These are phyloP conservation scores for Tanytarsus gracilentus DNA, from an alignment of 2,888 invertebrate species.

Conservation along the genomic window DNA sequence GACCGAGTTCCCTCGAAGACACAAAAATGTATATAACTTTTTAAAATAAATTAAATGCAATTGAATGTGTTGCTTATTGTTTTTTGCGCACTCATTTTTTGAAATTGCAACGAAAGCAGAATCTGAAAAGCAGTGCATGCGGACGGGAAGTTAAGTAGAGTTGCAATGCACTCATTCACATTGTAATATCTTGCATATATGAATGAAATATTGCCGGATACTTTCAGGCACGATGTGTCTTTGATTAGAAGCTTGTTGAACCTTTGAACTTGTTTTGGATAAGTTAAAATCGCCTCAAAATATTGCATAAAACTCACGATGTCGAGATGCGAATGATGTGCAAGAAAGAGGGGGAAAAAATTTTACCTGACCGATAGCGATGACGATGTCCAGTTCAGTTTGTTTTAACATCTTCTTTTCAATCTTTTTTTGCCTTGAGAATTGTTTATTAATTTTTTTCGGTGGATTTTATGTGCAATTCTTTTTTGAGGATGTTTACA, in stretches of 20 bases:
- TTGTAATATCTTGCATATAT: no score
- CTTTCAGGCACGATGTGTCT: neutral
- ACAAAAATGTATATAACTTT: no score
- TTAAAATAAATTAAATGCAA: constrained; percentile 15
- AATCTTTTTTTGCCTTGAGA: neutral
- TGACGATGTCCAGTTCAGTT: no score
- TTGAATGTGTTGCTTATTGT: constrained; percentile 1
- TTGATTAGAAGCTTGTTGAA: constrained; percentile 5
- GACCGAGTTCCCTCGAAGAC: neutral
- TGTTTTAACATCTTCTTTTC: constrained; percentile 5
- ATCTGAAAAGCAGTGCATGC: neutral
- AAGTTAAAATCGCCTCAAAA: no score
- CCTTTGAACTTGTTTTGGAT: constrained; percentile 12
- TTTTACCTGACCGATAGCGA: neutral
- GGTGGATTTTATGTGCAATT: no score
- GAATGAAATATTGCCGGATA: constrained; percentile 13
- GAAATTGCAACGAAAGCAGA: neutral
- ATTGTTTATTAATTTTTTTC: no score
- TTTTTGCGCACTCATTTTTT: neutral
- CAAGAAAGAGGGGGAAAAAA: neutral
- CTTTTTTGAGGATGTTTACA: no score
- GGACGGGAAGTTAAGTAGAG: constrained; percentile 3
- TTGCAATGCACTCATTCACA: no score
- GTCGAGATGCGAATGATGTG: neutral
- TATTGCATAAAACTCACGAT: no score